A percentile compares a stretch with the other conserved stretches of the same genome.
Evolutionary conservation across 2,113 vertebrate genomes (phyloP).

Genomic region (Anthoscopus minutus): DNA sequence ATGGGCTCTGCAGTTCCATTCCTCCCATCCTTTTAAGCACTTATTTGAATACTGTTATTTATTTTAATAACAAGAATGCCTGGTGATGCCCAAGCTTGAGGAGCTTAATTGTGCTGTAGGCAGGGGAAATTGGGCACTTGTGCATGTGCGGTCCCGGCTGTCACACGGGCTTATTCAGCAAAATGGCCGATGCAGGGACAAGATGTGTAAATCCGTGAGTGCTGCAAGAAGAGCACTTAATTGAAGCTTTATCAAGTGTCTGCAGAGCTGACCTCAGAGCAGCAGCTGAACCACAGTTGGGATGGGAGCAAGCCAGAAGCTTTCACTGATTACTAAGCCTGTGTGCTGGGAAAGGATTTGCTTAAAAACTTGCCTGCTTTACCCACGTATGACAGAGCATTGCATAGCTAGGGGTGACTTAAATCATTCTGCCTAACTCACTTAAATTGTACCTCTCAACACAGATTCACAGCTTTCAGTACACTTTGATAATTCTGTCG

Average conservation of each 20-base stretch:
- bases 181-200: background rate
- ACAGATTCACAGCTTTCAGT: background rate
- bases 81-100: background rate
- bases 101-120: background rate
- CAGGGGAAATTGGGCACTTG: background rate
- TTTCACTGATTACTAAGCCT: conserved; percentile 37
- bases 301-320: conserved; percentile 52
- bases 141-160: background rate
- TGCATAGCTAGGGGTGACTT: conserved; percentile 20
- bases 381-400: conserved; percentile 19
- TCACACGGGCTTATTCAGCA: background rate
- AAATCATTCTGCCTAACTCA: background rate
- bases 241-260: conserved; percentile 60
- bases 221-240: conserved; percentile 58
- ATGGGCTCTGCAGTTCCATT: background rate
- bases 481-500: background rate
- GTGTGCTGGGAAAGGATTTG: conserved; percentile 26
- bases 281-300: conserved; percentile 30
- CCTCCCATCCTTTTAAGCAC: background rate
- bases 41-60: background rate
- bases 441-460: conserved; percentile 8
- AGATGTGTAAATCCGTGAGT: conserved; percentile 4
- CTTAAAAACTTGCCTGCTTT: conserved; percentile 22
- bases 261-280: conserved; percentile 56
- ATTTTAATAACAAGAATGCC: background rate